Conservation (phyloP, 1,140 invertebrate genomes). For the Pachyrhynchus sulphureomaculatus region DNA sequence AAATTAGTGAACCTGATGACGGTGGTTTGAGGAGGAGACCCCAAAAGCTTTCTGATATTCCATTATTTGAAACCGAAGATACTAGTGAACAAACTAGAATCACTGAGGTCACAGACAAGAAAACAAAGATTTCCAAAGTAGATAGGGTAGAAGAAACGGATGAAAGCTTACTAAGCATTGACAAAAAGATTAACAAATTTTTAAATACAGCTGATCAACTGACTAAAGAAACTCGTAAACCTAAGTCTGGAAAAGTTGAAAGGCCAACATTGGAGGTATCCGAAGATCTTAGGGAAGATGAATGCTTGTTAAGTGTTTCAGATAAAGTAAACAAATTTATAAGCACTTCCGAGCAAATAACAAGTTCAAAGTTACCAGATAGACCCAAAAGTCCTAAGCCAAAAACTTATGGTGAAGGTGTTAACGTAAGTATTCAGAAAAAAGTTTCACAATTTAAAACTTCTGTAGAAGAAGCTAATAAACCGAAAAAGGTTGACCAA, state of each 20-base stretch:
- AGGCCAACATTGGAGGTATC: constrained; percentile 49
- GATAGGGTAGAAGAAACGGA: constrained; percentile 54
- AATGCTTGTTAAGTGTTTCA: constrained; percentile 64
- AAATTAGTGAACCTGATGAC: constrained; percentile 70
- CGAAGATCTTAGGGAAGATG: constrained; percentile 59
- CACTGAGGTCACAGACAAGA: constrained; percentile 58
- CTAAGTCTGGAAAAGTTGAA: constrained; percentile 47
- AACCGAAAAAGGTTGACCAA: constrained; percentile 41
- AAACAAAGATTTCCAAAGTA: constrained; percentile 32
- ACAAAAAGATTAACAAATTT: constrained; percentile 66
- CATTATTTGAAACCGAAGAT: constrained; percentile 42
- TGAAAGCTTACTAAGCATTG: constrained; percentile 63
- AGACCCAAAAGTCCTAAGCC: constrained; percentile 43
- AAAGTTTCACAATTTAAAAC: constrained; percentile 58
- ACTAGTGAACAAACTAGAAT: constrained; percentile 54
- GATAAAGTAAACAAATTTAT: constrained; percentile 67
- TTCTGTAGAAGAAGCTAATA: constrained; percentile 50
- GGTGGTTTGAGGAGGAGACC: constrained; percentile 51
- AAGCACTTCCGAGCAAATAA: constrained; percentile 61
- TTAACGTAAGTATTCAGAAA: constrained; percentile 40
- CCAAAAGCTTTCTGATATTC: constrained; percentile 53
- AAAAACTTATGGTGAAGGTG: constrained; percentile 22
- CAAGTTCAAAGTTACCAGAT: constrained; percentile 47
- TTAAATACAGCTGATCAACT: constrained; percentile 60
- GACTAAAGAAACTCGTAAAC: constrained; percentile 46